Base-by-base conservation (phyloP, 2,113 vertebrate genomes). In the Syrmaticus mikado region DNA sequence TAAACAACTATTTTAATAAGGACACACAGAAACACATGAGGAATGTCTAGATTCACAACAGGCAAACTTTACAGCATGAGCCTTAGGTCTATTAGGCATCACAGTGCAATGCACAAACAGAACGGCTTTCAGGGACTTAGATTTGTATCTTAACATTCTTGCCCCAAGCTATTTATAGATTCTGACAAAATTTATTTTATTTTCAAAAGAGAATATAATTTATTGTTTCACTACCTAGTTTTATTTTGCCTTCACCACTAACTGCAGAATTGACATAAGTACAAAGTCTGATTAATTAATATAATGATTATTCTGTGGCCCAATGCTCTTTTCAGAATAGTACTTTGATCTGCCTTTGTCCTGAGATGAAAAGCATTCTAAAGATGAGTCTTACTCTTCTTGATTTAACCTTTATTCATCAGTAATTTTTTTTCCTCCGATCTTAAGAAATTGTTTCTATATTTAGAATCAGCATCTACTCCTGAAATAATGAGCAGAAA, bases 321-420 rank as follows among this genome's bases (percentile, higher is more conserved):
- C 32, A 79, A 67, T 0, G 1, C 58, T 80, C 64, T 92, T 57
- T 91, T 77, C 62, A 79, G 79, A 94, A 79, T 6, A 58, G 68
- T 68, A 82, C 71, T 82, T 85, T 68, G 85, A 90, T 66, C 32
- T 92, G 18, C 32, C 46, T 77, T 78, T 64, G 78, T 80, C 41
- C 82, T 19, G 1, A 95, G 84, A 91, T 83, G 55, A 91, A 93
- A 94, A 76, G 41, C 38, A 74, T 81, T 89, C 38, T 67, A 45
- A 82, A 9, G 28, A 82, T 61, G 41, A 52, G 72, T 77, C 28
- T 90, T 93, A 67, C 3, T 93, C 40, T 86, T 84, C 84, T 87
- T 82, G 90, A 80, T 76, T 92, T 89, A 89, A 92, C 80, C 57
- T 95, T 58, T 70, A 13, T 27, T 75, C 88, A 90, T 77, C 61